Percentiles rank a stretch among this genome's conserved stretches.
Conservation (phyloP, 1,140 invertebrate species). For the Drosophila bocqueti region DNA sequence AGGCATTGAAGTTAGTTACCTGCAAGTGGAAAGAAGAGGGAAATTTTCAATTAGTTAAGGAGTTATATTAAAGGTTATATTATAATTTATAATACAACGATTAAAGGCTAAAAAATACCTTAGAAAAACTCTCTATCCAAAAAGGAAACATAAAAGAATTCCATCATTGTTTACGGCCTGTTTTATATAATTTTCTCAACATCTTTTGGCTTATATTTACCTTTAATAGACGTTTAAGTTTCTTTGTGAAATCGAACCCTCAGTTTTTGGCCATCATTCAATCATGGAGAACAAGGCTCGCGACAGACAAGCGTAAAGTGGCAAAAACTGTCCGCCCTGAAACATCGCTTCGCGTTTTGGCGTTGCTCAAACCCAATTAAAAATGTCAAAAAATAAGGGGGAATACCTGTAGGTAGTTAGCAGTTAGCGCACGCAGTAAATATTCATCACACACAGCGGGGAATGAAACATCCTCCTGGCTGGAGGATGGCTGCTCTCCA, state of each 20-base stretch:
- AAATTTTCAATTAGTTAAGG: constrained; percentile 14
- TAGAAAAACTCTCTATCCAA: neutral
- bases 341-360: constrained; percentile 4
- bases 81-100: no score
- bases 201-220: neutral
- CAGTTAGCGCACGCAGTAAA: constrained; percentile 83
- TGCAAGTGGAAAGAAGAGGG: constrained; percentile 40
- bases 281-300: constrained; percentile 26
- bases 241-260: constrained; percentile 34
- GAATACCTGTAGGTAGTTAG: constrained; percentile 84
- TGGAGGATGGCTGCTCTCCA: neutral
- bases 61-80: no score
- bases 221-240: constrained; percentile 51
- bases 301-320: constrained; percentile 56
- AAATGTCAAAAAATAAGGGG: constrained; percentile 78
- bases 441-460: constrained; percentile 72
- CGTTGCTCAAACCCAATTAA: constrained; percentile 80
- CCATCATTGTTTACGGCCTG: neutral
- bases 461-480: constrained; percentile 38
- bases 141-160: neutral
- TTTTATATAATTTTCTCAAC: neutral
- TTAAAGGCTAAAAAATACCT: neutral
- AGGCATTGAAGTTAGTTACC: constrained; percentile 50
- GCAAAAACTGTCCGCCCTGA: constrained; percentile 47
- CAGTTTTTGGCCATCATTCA: constrained; percentile 17